Percentiles rank a stretch among this genome's conserved stretches.
phyloP scores from a whole-genome alignment of 2,797 vertebrate genomes.

The Bufotes viridis region DNA sequence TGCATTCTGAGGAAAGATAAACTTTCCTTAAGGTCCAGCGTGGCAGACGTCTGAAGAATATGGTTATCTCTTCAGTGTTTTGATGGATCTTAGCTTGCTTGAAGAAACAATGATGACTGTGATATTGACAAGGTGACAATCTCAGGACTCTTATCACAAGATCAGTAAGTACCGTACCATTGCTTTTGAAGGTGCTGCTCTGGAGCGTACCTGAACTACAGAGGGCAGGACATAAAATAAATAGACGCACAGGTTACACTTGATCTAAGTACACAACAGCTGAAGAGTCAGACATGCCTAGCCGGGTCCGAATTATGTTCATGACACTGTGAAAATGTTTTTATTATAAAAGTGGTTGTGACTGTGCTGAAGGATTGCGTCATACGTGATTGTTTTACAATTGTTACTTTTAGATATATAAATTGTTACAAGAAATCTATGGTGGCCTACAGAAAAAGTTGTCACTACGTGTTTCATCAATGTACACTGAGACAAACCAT shows the following conservation, averaged over 20 bases:
- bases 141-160: too few species aligned
- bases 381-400: neutral
- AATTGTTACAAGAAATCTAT: neutral
- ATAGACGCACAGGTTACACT: neutral
- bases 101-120: neutral
- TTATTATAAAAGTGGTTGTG: neutral
- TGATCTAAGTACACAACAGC: constrained; percentile 3
- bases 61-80: neutral
- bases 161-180: constrained; percentile 37
- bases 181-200: neutral
- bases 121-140: neutral
- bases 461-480: neutral
- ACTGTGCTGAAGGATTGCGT: neutral
- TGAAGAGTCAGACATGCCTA: neutral
- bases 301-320: neutral
- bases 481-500: neutral
- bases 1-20: constrained; percentile 22
- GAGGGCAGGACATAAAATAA: constrained; percentile 4
- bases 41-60: constrained; percentile 43
- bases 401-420: neutral
- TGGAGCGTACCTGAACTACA: neutral
- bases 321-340: neutral
- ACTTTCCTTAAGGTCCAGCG: constrained; percentile 49
- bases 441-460: neutral
- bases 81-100: neutral